These are phyloP conservation scores for Heliangelus exortis DNA, from an alignment of 2,797 vertebrate genomes.

Conservation along the genomic window DNA sequence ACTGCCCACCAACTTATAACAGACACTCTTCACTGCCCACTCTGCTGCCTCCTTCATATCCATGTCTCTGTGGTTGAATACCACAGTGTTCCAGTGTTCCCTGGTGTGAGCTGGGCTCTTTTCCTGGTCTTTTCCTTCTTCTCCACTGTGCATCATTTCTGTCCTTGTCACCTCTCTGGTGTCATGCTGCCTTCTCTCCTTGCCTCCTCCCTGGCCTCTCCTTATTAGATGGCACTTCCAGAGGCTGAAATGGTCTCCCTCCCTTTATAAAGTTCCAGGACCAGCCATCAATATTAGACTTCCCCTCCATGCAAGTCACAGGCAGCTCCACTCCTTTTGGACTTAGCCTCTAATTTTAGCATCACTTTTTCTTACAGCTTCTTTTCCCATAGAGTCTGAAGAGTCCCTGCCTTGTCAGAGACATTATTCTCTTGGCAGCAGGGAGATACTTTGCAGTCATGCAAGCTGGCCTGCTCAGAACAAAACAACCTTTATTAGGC, in stretches of 20 bases:
- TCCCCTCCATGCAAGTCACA: neutral
- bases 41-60: neutral
- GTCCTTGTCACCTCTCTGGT: neutral
- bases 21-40: neutral
- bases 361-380: neutral
- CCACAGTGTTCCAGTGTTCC: neutral
- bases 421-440: neutral
- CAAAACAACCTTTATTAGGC: neutral
- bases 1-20: neutral
- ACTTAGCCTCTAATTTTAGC: neutral
- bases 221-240: neutral
- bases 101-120: neutral
- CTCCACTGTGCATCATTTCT: neutral
- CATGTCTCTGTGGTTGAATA: neutral
- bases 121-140: neutral
- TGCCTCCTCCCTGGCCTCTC: neutral
- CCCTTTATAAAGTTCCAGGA: neutral
- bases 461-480: neutral
- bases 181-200: neutral
- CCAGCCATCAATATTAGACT: neutral
- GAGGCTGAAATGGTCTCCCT: fast-evolving
- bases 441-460: neutral
- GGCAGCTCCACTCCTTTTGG: neutral
- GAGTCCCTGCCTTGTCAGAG: neutral
- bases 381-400: neutral